These are phyloP conservation scores for Euura saliciscinereae DNA, from an alignment of 1,140 invertebrate genomes.

Conservation along the genomic window DNA sequence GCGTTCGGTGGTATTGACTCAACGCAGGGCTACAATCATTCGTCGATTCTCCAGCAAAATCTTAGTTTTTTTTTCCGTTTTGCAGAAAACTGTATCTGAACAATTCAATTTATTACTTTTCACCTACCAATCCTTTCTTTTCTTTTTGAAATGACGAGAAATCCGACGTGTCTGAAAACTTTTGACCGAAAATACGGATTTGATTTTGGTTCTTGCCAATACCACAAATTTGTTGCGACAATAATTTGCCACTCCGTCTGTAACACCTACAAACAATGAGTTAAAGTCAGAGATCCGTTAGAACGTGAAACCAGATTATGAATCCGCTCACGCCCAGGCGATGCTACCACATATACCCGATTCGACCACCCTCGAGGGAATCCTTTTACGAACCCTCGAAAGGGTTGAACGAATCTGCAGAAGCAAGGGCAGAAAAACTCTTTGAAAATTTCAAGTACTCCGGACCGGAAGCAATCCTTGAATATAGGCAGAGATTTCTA, in stretches of 20 bases:
- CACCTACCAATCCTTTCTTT: background rate
- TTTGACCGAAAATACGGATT: no score
- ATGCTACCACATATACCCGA: background rate
- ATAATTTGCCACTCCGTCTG: background rate
- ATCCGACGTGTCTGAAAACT: no score
- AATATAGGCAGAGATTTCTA: no score
- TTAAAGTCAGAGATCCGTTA: constrained; percentile 1
- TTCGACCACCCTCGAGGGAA: constrained; percentile 9
- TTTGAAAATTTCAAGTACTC: background rate
- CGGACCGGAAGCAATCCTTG: no score
- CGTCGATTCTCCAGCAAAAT: background rate
- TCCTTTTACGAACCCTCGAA: background rate
- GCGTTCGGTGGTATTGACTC: background rate
- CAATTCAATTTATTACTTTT: background rate
- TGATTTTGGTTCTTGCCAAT: no score
- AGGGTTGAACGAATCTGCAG: background rate
- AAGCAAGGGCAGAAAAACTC: background rate
- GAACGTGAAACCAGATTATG: background rate
- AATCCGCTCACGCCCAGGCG: background rate
- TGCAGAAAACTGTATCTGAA: background rate
- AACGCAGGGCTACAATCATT: background rate
- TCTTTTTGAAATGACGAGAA: background rate
- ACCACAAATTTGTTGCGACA: background rate
- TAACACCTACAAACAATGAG: background rate
- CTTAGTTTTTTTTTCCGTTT: background rate